phyloP scores from a whole-genome alignment of 1,140 invertebrate species.

The Halesus radiatus region DNA sequence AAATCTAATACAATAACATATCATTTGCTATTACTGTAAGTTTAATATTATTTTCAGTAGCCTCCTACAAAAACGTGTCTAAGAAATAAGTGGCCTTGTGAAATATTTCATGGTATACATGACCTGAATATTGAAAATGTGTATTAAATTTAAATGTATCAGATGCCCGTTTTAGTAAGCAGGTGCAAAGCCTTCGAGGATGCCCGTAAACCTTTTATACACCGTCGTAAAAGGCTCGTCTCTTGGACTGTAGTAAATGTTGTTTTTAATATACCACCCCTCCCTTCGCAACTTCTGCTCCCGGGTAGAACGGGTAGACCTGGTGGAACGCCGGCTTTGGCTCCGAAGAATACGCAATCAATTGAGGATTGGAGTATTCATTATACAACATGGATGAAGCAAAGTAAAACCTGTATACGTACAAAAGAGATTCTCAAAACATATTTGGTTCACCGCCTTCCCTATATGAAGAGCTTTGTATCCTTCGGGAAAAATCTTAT shows the following conservation, averaged over 20 bases:
- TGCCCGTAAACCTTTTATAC: conserved; percentile 31
- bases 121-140: conserved; percentile 13
- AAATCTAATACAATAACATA: background rate
- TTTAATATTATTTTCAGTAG: background rate
- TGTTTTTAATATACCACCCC: conserved; percentile 29
- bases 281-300: background rate
- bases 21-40: background rate
- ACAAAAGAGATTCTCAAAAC: too few relatives aligned
- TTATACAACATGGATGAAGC: too few relatives aligned
- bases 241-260: conserved; percentile 32
- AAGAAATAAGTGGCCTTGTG: background rate
- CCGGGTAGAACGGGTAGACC: too few relatives aligned
- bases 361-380: background rate
- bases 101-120: background rate
- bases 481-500: too few relatives aligned
- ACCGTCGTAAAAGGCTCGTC: conserved; percentile 31
- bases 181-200: conserved; percentile 28
- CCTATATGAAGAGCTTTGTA: too few relatives aligned
- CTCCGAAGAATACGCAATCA: conserved; percentile 16
- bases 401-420: too few relatives aligned
- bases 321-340: too few relatives aligned
- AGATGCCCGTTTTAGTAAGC: conserved; percentile 26
- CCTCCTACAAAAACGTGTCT: too few relatives aligned
- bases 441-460: too few relatives aligned
- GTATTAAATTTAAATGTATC: conserved; percentile 27